phyloP scores from a whole-genome alignment of 2,888 invertebrate genomes.

The Conchocele bisecta region DNA sequence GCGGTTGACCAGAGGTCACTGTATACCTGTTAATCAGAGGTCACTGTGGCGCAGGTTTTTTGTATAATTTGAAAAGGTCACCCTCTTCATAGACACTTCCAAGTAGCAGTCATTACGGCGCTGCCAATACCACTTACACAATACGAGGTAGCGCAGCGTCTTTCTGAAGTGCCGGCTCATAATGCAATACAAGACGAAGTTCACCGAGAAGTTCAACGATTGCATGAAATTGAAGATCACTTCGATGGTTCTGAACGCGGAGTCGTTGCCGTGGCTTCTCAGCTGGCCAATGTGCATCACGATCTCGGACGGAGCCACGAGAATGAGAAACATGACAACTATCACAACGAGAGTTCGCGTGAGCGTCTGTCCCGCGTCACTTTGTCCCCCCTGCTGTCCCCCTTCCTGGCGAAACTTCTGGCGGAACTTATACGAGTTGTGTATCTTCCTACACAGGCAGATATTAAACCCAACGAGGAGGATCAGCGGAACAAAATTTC shows the following conservation, averaged over 20 bases:
- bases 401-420: slow-evolving; percentile 65
- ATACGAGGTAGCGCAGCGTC: slow-evolving; percentile 83
- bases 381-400: slow-evolving; percentile 51
- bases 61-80: slow-evolving; percentile 55
- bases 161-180: slow-evolving; percentile 90
- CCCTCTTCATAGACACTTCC: slow-evolving; percentile 57
- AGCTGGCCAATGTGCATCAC: slow-evolving; percentile 70
- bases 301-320: slow-evolving; percentile 80
- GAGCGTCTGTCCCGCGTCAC: slow-evolving; percentile 74
- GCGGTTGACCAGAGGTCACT: too few species aligned
- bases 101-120: slow-evolving; percentile 53
- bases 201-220: slow-evolving; percentile 90
- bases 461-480: slow-evolving; percentile 78
- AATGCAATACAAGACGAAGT: slow-evolving; percentile 91
- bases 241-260: slow-evolving; percentile 74
- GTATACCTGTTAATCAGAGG: too few species aligned
- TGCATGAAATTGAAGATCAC: slow-evolving; percentile 88
- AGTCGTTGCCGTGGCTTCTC: slow-evolving; percentile 66
- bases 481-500: slow-evolving; percentile 75
- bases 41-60: too few species aligned
- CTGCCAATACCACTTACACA: slow-evolving; percentile 63
- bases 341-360: slow-evolving; percentile 79
- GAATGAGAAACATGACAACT: slow-evolving; percentile 78
- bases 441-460: slow-evolving; percentile 76
- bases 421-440: slow-evolving; percentile 73